phyloP scores from a whole-genome alignment of 2,888 invertebrate species.

The Sericinus montela region DNA sequence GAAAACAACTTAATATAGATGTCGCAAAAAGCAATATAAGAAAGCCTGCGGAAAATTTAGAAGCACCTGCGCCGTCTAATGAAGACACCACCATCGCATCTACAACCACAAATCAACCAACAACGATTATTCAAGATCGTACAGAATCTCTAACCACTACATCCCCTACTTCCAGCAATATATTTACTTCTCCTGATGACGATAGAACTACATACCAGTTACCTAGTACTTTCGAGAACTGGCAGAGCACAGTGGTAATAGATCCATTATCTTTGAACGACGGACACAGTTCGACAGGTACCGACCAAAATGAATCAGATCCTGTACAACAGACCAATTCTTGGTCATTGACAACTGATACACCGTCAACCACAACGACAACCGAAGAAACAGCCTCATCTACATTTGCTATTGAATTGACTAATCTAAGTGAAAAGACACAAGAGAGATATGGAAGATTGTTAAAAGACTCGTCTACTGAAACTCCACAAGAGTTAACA shows the following conservation, averaged over 20 bases:
- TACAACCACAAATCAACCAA: constrained; percentile 46
- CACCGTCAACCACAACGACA: constrained; percentile 42
- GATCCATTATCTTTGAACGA: constrained; percentile 87
- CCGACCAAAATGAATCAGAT: constrained; percentile 41
- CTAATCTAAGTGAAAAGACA: constrained; percentile 39
- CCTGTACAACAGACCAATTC: constrained; percentile 45
- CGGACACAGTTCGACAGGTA: constrained; percentile 69
- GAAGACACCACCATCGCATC: constrained; percentile 46
- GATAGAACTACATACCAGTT: constrained; percentile 71
- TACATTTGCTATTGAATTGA: constrained; percentile 45
- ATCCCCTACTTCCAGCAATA: constrained; percentile 42
- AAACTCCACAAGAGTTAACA: constrained; percentile 78
- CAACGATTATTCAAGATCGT: constrained; percentile 45
- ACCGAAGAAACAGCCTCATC: constrained; percentile 56
- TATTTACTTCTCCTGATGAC: constrained; percentile 61
- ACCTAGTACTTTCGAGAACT: constrained; percentile 70
- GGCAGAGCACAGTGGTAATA: constrained; percentile 83
- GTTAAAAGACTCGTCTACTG: constrained; percentile 57
- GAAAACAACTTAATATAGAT: constrained; percentile 56
- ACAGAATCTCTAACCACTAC: constrained; percentile 42
- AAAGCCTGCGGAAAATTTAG: constrained; percentile 62
- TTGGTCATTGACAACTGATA: constrained; percentile 45
- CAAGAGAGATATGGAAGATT: constrained; percentile 57
- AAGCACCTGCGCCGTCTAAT: constrained; percentile 58
- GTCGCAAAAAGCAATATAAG: constrained; percentile 39